Percentiles rank a stretch among this genome's conserved stretches.
phyloP scores from a whole-genome alignment of 1,140 invertebrate species.

The Ganaspis sp. region DNA sequence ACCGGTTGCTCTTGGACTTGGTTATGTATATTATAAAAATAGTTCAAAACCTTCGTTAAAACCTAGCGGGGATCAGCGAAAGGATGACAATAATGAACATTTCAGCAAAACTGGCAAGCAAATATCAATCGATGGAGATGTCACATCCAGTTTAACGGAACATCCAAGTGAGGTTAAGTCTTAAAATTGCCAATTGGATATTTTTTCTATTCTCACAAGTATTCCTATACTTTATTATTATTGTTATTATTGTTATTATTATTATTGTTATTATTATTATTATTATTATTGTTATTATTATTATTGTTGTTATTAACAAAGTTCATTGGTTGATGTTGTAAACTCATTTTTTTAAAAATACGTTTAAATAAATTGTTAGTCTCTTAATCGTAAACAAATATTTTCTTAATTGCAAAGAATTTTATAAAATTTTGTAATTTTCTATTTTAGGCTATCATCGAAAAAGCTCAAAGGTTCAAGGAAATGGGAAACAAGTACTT shows the following conservation, averaged over 20 bases:
- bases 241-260: too few species aligned
- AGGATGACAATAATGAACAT: conserved; percentile 54
- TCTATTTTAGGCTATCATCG: not conserved
- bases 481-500: conserved; percentile 92
- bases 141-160: conserved; percentile 49
- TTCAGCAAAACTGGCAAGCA: conserved; percentile 67
- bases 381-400: not conserved
- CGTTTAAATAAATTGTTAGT: not conserved
- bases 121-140: conserved; percentile 74
- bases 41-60: conserved; percentile 62
- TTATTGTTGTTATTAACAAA: too few species aligned
- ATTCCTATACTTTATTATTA: too few species aligned
- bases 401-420: too few species aligned
- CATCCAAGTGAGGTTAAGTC: conserved; percentile 70
- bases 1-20: conserved; percentile 87
- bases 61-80: conserved; percentile 56
- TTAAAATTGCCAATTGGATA: not conserved
- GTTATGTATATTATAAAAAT: conserved; percentile 86
- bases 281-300: too few species aligned
- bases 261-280: too few species aligned
- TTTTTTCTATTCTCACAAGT: not conserved
- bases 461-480: conserved; percentile 87
- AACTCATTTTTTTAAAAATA: too few species aligned
- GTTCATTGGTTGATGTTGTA: too few species aligned
- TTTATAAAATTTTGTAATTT: not conserved